These are phyloP conservation scores for Emydoidea blandingii DNA, from an alignment of 2,797 vertebrate species.

Conservation along the genomic window DNA sequence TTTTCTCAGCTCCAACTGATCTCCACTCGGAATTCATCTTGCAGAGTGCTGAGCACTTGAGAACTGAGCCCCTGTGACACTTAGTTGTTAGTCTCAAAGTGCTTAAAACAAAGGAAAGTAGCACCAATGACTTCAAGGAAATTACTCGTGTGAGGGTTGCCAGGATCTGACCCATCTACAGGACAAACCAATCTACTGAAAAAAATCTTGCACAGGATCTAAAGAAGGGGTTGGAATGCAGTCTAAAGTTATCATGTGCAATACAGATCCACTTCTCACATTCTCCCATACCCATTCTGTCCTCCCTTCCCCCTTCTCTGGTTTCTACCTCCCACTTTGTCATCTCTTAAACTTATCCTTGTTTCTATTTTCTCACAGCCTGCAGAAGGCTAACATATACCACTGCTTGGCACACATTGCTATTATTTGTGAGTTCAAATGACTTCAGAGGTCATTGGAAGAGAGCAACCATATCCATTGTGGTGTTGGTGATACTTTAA, in stretches of 20 bases:
- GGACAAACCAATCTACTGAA: not conserved
- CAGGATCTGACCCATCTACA: not conserved
- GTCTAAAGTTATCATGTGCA: not conserved
- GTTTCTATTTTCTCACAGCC: constrained; percentile 15
- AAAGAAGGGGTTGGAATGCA: constrained; percentile 14
- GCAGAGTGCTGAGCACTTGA: not conserved
- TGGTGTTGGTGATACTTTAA: not conserved
- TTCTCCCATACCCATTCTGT: not conserved
- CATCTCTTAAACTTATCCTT: constrained; percentile 4
- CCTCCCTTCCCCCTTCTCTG: constrained; percentile 2
- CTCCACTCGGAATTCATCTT: not conserved
- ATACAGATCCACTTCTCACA: not conserved
- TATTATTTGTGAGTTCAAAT: not conserved
- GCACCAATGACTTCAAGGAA: accelerated
- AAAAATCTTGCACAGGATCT: not conserved
- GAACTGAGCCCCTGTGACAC: not conserved
- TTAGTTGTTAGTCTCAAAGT: not conserved
- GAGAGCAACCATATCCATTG: not conserved
- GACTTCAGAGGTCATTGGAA: not conserved
- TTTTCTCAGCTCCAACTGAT: not conserved
- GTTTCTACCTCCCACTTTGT: constrained; percentile 45
- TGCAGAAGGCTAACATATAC: not conserved
- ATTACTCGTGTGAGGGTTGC: accelerated
- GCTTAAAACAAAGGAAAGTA: not conserved
- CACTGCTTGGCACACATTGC: not conserved